These are phyloP conservation scores for Nymphicus hollandicus DNA, from an alignment of 2,113 vertebrate genomes.

Conservation along the genomic window DNA sequence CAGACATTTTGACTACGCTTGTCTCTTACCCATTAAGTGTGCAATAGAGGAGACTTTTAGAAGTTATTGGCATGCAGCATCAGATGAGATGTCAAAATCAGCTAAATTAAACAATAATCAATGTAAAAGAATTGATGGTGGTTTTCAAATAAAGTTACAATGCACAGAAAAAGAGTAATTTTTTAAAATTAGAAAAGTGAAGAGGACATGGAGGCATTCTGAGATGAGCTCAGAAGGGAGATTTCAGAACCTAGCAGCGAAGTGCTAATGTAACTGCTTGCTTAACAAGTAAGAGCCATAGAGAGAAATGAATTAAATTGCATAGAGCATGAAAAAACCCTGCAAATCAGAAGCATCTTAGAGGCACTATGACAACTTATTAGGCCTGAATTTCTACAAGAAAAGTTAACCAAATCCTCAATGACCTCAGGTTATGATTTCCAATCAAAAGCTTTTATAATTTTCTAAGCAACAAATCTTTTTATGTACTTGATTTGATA, in stretches of 20 bases:
- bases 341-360: background rate
- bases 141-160: background rate
- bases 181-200: background rate
- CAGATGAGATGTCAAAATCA: conserved; percentile 1
- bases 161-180: background rate
- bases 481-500: background rate
- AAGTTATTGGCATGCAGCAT: conserved; percentile 14
- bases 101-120: conserved; percentile 24
- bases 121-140: background rate
- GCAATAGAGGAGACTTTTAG: background rate
- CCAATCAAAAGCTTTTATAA: background rate
- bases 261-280: background rate
- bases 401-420: background rate
- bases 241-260: background rate
- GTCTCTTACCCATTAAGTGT: conserved; percentile 15
- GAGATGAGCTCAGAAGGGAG: background rate
- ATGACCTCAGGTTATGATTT: background rate
- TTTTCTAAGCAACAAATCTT: background rate
- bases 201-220: background rate
- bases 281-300: background rate
- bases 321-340: fast-evolving
- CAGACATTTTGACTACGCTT: background rate
- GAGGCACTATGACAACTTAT: background rate
- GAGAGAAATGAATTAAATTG: background rate
- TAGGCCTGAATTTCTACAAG: background rate